A percentile compares a stretch with the other conserved stretches of the same genome.
phyloP scores from a whole-genome alignment of 2,113 vertebrate species.

The Daboia siamensis region DNA sequence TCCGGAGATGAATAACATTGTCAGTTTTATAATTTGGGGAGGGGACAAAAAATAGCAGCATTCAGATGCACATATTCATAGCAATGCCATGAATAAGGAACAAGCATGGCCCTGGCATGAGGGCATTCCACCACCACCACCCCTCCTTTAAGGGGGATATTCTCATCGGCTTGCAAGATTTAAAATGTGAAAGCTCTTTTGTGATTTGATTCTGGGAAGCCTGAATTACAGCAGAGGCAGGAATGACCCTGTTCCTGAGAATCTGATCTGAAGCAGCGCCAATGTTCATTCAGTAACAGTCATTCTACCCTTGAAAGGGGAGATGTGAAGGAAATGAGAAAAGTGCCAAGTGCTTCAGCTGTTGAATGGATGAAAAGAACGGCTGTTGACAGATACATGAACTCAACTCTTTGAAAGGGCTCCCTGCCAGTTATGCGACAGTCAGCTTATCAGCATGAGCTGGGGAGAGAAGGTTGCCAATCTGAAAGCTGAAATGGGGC shows the following conservation, averaged over 20 bases:
- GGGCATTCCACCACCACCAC: neutral
- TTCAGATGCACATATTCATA: neutral
- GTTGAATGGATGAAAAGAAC: conserved; percentile 12
- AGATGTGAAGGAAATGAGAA: conserved; percentile 53
- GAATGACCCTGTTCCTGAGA: neutral
- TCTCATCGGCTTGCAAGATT: neutral
- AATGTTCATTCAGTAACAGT: conserved; percentile 7
- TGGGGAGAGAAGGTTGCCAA: neutral
- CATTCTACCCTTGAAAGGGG: conserved; percentile 25
- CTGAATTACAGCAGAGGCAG: neutral
- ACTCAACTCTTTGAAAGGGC: conserved; percentile 10
- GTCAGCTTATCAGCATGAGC: neutral
- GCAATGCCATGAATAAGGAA: neutral
- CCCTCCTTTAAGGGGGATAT: neutral
- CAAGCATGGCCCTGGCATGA: neutral
- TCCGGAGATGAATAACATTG: neutral
- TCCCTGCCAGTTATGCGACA: neutral
- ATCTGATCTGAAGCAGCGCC: conserved; percentile 4
- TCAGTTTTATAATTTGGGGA: neutral
- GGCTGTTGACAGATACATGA: conserved; percentile 14
- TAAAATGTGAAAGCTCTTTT: neutral
- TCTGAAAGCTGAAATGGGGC: neutral
- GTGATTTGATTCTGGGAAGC: neutral
- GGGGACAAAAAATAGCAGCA: neutral
- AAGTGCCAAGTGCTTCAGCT: conserved; percentile 22